phyloP scores from a whole-genome alignment of 2,113 vertebrate genomes.

The Platichthys stellatus region DNA sequence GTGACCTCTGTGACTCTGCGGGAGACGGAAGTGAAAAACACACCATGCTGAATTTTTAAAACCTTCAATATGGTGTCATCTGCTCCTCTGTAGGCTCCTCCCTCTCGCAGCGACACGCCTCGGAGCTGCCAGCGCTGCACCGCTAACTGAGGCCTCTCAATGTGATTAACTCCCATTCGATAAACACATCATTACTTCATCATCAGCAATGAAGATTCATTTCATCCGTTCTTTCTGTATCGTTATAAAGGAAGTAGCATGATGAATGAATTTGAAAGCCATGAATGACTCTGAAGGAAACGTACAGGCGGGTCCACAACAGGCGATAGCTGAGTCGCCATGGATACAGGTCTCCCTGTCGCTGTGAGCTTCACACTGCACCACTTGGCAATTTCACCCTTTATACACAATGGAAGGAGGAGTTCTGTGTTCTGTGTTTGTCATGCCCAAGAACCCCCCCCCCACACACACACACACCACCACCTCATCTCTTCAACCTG shows the following conservation, averaged over 20 bases:
- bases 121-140: conserved; percentile 46
- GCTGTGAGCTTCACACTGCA: conserved; percentile 38
- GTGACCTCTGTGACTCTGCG: conserved; percentile 59
- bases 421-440: conserved; percentile 10
- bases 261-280: conserved; percentile 13
- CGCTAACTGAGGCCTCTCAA: conserved; percentile 28
- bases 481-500: neutral
- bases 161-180: conserved; percentile 25
- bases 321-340: conserved; percentile 39
- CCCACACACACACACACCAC: neutral
- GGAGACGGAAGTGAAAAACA: conserved; percentile 53
- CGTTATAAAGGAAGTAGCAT: neutral
- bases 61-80: conserved; percentile 66
- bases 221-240: neutral
- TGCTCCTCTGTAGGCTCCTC: conserved; percentile 52
- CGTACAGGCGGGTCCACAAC: conserved; percentile 1
- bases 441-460: neutral
- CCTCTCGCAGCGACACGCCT: conserved; percentile 32
- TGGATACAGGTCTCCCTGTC: conserved; percentile 55
- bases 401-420: conserved; percentile 3
- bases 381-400: conserved; percentile 41
- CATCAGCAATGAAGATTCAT: neutral
- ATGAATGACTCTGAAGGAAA: neutral
- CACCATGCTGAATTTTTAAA: conserved; percentile 64
- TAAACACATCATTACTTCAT: neutral